Evolutionary conservation across 2,797 vertebrate genomes (phyloP), one percentile per base, ranked within the genome.

Genomic region (Salarias fasciatus): DNA sequence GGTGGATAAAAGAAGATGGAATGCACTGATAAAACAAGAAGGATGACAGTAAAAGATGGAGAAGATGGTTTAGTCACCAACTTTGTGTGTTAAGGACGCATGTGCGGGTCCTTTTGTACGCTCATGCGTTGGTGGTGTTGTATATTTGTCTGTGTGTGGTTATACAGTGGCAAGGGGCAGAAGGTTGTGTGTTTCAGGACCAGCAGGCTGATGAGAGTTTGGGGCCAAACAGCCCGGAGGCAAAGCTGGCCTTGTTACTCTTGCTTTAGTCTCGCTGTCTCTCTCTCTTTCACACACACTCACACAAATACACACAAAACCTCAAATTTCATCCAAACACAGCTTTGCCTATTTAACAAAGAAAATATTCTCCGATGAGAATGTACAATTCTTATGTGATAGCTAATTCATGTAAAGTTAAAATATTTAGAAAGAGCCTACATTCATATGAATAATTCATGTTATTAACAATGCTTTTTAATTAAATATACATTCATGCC

Each of bases 141-240:
- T 11, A 1, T 66, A 43, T 38, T 69, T 12, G 15, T 40, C 43
- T 51, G 53, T 63, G 53, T 37, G 30, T 53, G 53, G 50, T 58
- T 69, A 50, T 43, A 67, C 24, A 65, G 69, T 83, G 78, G 77
- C 63, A 76, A 75, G 67, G 86, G 85, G 82, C 84, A 88, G 79
- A 86, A 86, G 84, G 86, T 78, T 88, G 83, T 89, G 73, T 4
- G 72, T 90, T 91, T 90, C 88, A 88, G 89, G 86, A 87, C 90
- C 89, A 90, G 86, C 87, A 85, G 89, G 86, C 89, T 89, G 89
- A 90, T 88, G 86, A 88, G 82, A 84, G 87, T 91, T 89, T 73
- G 75, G 79, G 86, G 89, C 87, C 86, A 86, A 90, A 89, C 83
- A 80, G 88, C 89, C 87, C 70, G 51, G 11, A 81, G 91, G 88